These are phyloP conservation scores for Allobates femoralis DNA, from an alignment of 2,797 vertebrate species.

Conservation along the genomic window DNA sequence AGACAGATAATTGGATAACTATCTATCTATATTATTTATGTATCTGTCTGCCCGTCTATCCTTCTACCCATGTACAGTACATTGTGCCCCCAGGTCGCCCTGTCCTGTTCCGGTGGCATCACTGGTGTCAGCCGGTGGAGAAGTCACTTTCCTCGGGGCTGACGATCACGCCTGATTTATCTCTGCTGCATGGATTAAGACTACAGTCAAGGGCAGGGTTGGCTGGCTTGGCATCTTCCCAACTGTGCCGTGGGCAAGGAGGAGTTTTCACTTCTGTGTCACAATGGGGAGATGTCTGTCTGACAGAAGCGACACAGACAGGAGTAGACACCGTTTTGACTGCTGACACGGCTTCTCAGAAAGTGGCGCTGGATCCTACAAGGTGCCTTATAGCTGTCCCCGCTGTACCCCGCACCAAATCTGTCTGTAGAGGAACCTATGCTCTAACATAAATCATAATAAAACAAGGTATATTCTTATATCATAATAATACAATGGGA, in stretches of 20 bases:
- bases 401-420: not conserved
- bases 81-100: not conserved
- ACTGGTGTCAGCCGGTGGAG: not conserved
- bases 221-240: not conserved
- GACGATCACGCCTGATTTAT: not conserved
- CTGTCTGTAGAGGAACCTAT: too few relatives aligned
- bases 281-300: not conserved
- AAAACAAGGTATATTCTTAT: too few relatives aligned
- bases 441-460: too few relatives aligned
- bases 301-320: not conserved
- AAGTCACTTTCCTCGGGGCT: conserved; percentile 10
- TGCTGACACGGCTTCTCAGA: not conserved
- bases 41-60: not conserved
- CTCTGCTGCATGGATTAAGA: not conserved
- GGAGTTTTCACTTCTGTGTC: not conserved
- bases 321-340: not conserved
- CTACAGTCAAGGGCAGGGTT: not conserved
- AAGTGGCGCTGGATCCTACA: not conserved
- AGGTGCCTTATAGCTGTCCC: not conserved
- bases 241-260: conserved; percentile 19
- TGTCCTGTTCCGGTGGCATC: not conserved
- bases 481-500: too few relatives aligned
- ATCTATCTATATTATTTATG: not conserved
- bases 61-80: not conserved
- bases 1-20: too few relatives aligned